Evolutionary conservation across 2,113 vertebrate genomes (phyloP).

Genomic region (Heterotilapia buettikoferi): DNA sequence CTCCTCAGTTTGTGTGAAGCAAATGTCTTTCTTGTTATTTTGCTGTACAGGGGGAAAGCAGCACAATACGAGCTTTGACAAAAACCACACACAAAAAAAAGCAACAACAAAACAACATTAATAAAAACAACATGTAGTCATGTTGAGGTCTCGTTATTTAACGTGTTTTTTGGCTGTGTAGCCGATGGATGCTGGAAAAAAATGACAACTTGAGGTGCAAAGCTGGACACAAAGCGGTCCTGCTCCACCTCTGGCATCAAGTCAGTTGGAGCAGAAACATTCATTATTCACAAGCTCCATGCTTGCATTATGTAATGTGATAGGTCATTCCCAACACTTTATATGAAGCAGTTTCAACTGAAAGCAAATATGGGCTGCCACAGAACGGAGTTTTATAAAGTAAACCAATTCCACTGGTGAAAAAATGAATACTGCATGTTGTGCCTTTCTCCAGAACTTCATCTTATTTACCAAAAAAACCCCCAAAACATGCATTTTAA

Average conservation of each 20-base stretch:
- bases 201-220: not conserved
- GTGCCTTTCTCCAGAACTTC: not conserved
- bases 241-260: conserved; percentile 38
- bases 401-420: not conserved
- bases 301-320: conserved; percentile 58
- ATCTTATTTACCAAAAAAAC: accelerated
- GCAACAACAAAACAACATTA: not conserved
- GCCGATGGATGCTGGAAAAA: not conserved
- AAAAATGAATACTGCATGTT: not conserved
- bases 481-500: not conserved
- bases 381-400: not conserved
- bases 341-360: conserved; percentile 22
- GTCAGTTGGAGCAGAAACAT: conserved; percentile 50
- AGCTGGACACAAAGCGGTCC: not conserved
- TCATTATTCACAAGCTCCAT: conserved; percentile 52
- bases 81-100: not conserved
- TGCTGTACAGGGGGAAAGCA: not conserved
- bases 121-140: not conserved
- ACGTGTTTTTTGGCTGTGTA: not conserved
- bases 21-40: not conserved
- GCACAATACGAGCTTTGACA: not conserved
- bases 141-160: not conserved
- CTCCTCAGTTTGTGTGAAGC: not conserved
- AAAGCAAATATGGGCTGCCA: conserved; percentile 19
- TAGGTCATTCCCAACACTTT: conserved; percentile 34